These are phyloP conservation scores for Dermochelys coriacea DNA, from an alignment of 2,797 vertebrate genomes.

Conservation along the genomic window DNA sequence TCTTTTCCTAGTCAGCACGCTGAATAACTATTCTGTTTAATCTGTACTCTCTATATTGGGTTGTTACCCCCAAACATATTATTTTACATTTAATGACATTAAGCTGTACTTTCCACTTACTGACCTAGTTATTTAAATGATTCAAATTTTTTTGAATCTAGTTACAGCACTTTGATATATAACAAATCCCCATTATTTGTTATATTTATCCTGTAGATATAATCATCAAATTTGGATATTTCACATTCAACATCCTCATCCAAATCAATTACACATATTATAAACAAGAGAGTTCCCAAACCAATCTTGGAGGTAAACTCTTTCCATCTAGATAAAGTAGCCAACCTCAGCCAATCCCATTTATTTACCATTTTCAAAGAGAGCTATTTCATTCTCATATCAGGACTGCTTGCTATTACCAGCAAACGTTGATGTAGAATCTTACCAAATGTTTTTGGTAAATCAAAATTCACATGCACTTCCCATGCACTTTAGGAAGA, in stretches of 20 bases:
- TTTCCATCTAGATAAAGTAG: not conserved
- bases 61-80: not conserved
- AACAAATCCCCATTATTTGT: not conserved
- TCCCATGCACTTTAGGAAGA: not conserved
- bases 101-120: not conserved
- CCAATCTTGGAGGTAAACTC: not conserved
- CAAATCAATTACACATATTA: not conserved
- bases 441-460: not conserved
- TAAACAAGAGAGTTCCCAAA: not conserved
- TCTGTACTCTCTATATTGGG: not conserved
- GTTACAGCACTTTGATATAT: not conserved
- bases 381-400: not conserved
- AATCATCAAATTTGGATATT: not conserved
- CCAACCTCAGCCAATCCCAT: not conserved
- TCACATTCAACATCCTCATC: not conserved
- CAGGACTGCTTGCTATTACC: not conserved
- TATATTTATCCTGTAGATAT: not conserved
- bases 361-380: not conserved
- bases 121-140: not conserved
- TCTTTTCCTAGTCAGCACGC: not conserved
- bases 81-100: not conserved
- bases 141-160: not conserved
- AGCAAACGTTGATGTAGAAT: not conserved
- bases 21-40: accelerated
- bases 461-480: not conserved